These are phyloP conservation scores for Anseranas semipalmata DNA, from an alignment of 2,113 vertebrate genomes.

Conservation along the genomic window DNA sequence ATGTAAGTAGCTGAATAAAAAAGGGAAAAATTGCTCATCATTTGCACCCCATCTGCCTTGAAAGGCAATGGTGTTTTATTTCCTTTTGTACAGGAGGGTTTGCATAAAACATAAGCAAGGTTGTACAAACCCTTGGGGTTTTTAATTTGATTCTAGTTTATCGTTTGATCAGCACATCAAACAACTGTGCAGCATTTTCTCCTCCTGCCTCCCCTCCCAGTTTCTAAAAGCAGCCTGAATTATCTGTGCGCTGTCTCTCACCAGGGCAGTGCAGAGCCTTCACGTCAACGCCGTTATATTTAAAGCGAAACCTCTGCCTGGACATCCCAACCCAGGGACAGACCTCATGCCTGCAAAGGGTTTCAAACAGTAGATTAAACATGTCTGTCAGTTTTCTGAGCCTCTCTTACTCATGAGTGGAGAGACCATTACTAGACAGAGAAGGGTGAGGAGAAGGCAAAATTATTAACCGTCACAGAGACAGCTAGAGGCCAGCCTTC, in stretches of 20 bases:
- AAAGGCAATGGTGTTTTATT: slow-evolving; percentile 21
- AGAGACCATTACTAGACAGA: not conserved
- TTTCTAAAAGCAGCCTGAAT: slow-evolving; percentile 28
- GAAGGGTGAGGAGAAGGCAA: not conserved
- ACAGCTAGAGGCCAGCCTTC: not conserved
- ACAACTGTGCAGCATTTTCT: slow-evolving; percentile 33
- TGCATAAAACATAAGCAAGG: slow-evolving; percentile 61
- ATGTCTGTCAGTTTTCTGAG: not conserved
- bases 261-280: not conserved
- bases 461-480: not conserved
- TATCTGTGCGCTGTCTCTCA: not conserved
- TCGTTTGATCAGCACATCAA: slow-evolving; percentile 70
- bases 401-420: not conserved
- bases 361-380: not conserved
- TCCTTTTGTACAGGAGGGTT: slow-evolving; percentile 36
- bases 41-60: slow-evolving; percentile 41
- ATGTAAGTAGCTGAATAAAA: not conserved
- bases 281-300: not conserved
- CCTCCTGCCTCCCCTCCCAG: not conserved
- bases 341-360: not conserved
- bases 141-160: slow-evolving; percentile 58
- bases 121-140: slow-evolving; percentile 47
- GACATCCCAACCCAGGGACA: not conserved
- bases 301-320: not conserved
- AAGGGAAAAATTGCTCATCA: not conserved